These are phyloP conservation scores for Drosophila dives DNA, from an alignment of 2,888 invertebrate genomes.

Conservation along the genomic window DNA sequence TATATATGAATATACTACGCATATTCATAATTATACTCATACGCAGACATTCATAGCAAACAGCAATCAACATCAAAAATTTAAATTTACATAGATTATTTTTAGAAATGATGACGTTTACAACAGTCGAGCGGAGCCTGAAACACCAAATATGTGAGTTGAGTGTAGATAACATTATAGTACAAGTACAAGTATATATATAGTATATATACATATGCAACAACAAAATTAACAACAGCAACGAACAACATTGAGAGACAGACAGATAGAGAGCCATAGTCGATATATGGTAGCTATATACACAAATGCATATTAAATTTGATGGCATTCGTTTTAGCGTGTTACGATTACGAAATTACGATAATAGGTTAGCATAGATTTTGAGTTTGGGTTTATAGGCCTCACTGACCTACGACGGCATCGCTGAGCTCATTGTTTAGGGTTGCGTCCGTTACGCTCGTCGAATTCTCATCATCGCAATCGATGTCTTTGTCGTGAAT, in stretches of 20 bases:
- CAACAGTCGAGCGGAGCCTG: constrained; percentile 18
- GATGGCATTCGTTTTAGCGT: constrained; percentile 25
- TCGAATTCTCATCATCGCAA: constrained; percentile 82
- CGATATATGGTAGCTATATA: constrained; percentile 52
- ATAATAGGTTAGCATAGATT: constrained; percentile 35
- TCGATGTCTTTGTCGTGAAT: constrained; percentile 84
- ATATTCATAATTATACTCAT: constrained; percentile 17
- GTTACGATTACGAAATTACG: constrained; percentile 46
- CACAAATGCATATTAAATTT: constrained; percentile 46
- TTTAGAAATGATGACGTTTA: constrained; percentile 19
- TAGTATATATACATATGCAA: constrained; percentile 50
- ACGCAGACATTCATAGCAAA: constrained; percentile 28
- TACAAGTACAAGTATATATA: constrained; percentile 12
- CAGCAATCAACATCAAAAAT: constrained; percentile 61
- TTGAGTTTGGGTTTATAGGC: constrained; percentile 12
- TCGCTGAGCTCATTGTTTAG: constrained; percentile 77
- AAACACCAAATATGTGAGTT: constrained; percentile 10
- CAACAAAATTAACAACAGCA: constrained; percentile 55
- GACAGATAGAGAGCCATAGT: constrained; percentile 48
- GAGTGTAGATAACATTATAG: constrained; percentile 6
- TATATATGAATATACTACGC: constrained; percentile 19
- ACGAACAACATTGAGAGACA: constrained; percentile 74
- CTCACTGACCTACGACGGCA: constrained; percentile 85
- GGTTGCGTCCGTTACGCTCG: constrained; percentile 82
- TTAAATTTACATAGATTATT: constrained; percentile 61